phyloP scores from a whole-genome alignment of 2,113 vertebrate genomes.

The Crotalus tigris region DNA sequence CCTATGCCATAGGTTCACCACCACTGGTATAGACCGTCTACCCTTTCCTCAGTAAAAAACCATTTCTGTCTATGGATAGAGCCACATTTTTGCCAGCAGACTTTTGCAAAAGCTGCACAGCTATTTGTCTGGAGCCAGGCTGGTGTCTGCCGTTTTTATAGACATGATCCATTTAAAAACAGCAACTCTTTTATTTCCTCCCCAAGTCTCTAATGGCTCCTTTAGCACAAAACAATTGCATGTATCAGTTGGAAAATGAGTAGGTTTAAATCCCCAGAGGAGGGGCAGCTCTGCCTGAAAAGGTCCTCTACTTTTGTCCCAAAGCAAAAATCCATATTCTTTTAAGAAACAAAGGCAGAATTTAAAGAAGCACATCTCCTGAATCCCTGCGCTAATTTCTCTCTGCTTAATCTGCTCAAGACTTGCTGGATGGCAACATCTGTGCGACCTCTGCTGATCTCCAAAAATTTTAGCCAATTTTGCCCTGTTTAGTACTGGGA shows the following conservation, averaged over 20 bases:
- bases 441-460: background rate
- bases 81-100: background rate
- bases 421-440: background rate
- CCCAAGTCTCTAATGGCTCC: background rate
- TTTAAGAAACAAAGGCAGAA: background rate
- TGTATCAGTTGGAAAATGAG: background rate
- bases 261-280: background rate
- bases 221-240: background rate
- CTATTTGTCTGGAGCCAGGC: background rate
- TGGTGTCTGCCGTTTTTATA: background rate
- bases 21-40: background rate
- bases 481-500: background rate
- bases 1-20: too few species aligned
- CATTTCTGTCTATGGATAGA: background rate
- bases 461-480: background rate
- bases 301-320: background rate
- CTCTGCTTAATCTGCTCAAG: background rate
- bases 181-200: background rate
- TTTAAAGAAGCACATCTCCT: background rate
- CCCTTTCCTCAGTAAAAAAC: background rate
- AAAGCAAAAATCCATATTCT: background rate
- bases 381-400: background rate
- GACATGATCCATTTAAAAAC: background rate
- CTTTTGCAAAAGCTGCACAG: background rate
- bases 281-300: background rate